A percentile compares a stretch with the other conserved stretches of the same genome.
Conservation (phyloP, 2,888 invertebrate species). For the Hipparchia semele region DNA sequence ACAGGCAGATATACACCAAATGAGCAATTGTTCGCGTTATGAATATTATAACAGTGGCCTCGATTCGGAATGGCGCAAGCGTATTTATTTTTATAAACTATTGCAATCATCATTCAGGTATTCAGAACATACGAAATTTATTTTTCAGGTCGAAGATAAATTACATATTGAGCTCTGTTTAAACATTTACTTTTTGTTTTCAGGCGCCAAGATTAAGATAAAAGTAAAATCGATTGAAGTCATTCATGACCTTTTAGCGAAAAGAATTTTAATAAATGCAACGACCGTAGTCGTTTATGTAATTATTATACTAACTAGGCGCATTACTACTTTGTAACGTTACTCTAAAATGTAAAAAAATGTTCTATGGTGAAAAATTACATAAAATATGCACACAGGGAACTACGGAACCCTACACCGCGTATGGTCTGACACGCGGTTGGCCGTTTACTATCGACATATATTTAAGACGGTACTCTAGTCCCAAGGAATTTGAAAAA, state of each 20-base stretch:
- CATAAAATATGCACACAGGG: no score
- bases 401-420: no score
- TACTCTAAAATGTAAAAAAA: no score
- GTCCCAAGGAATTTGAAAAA: no score
- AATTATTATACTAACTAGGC: no score
- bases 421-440: no score
- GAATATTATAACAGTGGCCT: conserved; percentile 24
- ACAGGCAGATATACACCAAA: background rate
- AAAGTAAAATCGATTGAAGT: background rate
- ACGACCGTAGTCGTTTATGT: background rate
- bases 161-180: conserved; percentile 7
- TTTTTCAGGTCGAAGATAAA: conserved; percentile 22
- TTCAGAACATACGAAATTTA: conserved; percentile 28
- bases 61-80: conserved; percentile 25
- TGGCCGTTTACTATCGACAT: no score
- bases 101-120: conserved; percentile 29
- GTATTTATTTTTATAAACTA: conserved; percentile 34
- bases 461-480: no score
- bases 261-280: background rate
- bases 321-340: no score
- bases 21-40: conserved; percentile 19
- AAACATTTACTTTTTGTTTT: conserved; percentile 3
- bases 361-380: no score
- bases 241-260: background rate
- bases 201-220: background rate